Evolutionary conservation across 2,797 vertebrate species (phyloP).

Genomic region (Orientallactaga sibirica): DNA sequence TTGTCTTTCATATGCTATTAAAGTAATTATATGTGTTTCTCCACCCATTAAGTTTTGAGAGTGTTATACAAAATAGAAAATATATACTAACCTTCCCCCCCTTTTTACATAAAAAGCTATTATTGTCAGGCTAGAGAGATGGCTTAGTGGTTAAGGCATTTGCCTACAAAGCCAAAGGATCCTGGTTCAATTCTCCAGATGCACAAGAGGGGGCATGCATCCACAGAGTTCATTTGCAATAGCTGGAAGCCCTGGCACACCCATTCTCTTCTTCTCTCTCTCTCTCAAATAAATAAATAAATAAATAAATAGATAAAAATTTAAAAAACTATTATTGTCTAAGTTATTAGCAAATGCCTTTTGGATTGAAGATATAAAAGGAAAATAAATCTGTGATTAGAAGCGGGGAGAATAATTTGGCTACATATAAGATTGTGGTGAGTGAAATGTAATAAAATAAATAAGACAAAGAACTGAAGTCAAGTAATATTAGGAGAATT

Average conservation of each 20-base stretch:
- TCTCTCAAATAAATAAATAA: too few species aligned
- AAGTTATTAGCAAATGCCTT: constrained; percentile 25
- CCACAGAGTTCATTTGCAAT: too few species aligned
- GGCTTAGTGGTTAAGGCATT: too few species aligned
- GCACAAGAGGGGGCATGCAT: too few species aligned
- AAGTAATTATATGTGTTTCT: neutral
- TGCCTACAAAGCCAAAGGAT: too few species aligned
- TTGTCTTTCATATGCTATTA: constrained; percentile 2
- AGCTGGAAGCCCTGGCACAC: too few species aligned
- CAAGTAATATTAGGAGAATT: constrained; percentile 23
- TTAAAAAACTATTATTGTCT: neutral
- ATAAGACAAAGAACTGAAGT: neutral
- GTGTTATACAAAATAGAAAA: neutral
- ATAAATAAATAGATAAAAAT: too few species aligned
- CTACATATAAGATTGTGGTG: neutral
- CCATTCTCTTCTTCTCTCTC: too few species aligned
- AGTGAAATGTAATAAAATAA: neutral
- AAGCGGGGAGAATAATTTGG: neutral
- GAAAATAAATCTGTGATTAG: neutral
- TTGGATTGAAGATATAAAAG: constrained; percentile 30
- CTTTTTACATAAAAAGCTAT: neutral
- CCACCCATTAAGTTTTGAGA: neutral
- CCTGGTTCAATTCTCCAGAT: too few species aligned
- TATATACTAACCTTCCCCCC: constrained; percentile 10
- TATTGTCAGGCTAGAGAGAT: too few species aligned